phyloP scores from a whole-genome alignment of 2,113 vertebrate species.

The Chamaetylas fuelleborni region DNA sequence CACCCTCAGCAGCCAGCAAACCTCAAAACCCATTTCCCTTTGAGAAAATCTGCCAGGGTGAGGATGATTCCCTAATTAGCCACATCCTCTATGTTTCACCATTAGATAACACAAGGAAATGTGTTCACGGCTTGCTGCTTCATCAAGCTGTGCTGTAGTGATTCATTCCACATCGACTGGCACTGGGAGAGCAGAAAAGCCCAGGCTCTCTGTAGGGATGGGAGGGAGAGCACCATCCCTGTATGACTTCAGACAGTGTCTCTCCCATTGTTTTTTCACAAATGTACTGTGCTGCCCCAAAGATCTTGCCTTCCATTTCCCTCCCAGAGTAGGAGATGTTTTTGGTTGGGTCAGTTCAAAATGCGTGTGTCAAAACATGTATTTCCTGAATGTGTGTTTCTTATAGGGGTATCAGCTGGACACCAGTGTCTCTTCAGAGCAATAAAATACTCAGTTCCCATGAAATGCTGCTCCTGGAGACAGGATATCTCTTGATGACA shows the following conservation, averaged over 20 bases:
- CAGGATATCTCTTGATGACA: not conserved
- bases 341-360: not conserved
- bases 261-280: not conserved
- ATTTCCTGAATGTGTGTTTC: not conserved
- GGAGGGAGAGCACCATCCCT: not conserved
- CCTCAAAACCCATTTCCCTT: not conserved
- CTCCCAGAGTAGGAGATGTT: not conserved
- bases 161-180: not conserved
- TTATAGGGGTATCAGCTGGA: not conserved
- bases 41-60: not conserved
- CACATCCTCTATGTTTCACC: conserved; percentile 17
- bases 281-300: not conserved
- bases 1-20: not conserved
- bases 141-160: conserved; percentile 2
- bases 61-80: conserved; percentile 32
- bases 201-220: not conserved
- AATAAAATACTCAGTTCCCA: not conserved
- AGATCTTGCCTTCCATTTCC: not conserved
- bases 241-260: accelerated
- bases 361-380: accelerated
- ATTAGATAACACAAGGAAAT: conserved; percentile 31
- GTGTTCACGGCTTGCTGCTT: conserved; percentile 8
- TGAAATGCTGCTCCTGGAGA: not conserved
- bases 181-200: not conserved
- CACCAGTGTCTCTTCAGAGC: accelerated